Evolutionary conservation across 2,888 invertebrate genomes (phyloP), one percentile per base, ranked within the genome.

Genomic region (Temnothorax ravouxi): DNA sequence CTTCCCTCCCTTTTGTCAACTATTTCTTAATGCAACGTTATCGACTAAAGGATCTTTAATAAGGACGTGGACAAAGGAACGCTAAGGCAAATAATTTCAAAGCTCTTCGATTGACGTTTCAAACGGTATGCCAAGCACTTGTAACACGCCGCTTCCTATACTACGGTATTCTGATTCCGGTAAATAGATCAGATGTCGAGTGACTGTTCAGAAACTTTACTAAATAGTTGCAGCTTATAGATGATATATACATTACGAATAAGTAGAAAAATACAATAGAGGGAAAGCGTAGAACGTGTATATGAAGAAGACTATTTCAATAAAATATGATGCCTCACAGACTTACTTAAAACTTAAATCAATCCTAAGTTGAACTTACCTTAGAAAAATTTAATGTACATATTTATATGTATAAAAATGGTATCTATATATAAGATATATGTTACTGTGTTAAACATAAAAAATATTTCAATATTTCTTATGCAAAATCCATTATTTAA

Each of bases 51-150:
- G n/a, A 41, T 77, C 9, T n/a, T 77, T 77, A 66, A 66, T 67
- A 77, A 67, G n/a, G 15, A 52, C 5, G 38, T 54, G 54, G 56
- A 66, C 67, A 77, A 66, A 67, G 47, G n/a, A 79, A 71, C 34
- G 29, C 18, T 59, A 59, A 80, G 25, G 18, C 54, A 77, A 77
- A 67, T 67, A 77, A 67, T 77, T 77, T 54, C 67, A 67, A 67
- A 29, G 52, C 29, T 67, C 54, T 54, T 56, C 54, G 67, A 77
- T 77, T n/a, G 34, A 11, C 18, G 59, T 59, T 59, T 80, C 38
- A 80, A 72, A 59, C 21, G 56, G 56, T 34, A 72, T 59, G 34
- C 34, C 44, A 72, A 79, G 52, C 62, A 47, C 18, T 79, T 69
- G 15, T 56, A 80, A 71, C 71, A 34, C 47, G 21, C 25, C 34